Conservation (phyloP, 2,113 vertebrate species). For the Tachysurus vachellii region DNA sequence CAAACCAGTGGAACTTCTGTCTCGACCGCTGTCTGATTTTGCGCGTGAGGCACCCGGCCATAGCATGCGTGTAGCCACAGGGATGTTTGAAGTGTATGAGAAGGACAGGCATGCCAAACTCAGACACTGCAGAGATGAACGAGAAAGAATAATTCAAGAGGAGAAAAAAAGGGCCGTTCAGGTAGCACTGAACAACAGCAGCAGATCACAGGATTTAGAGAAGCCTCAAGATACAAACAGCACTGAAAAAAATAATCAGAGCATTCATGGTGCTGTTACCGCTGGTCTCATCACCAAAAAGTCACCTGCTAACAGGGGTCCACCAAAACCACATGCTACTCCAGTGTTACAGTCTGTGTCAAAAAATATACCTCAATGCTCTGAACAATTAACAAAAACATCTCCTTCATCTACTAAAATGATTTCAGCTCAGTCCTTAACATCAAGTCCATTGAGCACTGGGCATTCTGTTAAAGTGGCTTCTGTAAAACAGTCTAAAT, state of each 20-base stretch:
- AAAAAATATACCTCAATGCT: slow-evolving; percentile 53
- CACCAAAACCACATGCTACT: slow-evolving; percentile 46
- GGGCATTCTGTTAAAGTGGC: slow-evolving; percentile 18
- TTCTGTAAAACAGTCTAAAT: slow-evolving; percentile 29
- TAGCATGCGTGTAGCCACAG: slow-evolving; percentile 90
- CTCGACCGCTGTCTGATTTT: slow-evolving; percentile 82
- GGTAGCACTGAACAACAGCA: slow-evolving; percentile 71
- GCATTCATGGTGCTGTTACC: slow-evolving; percentile 52
- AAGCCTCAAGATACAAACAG: slow-evolving; percentile 56
- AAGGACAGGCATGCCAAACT: slow-evolving; percentile 85
- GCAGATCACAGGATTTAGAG: slow-evolving; percentile 67
- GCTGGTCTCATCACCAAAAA: slow-evolving; percentile 60
- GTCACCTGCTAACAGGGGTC: slow-evolving; percentile 41
- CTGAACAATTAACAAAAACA: slow-evolving; percentile 52
- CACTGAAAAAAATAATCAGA: slow-evolving; percentile 44
- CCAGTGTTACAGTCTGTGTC: slow-evolving; percentile 33
- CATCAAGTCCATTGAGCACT: slow-evolving; percentile 50
- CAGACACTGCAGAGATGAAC: slow-evolving; percentile 87
- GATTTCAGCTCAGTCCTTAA: slow-evolving; percentile 47
- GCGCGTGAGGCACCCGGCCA: slow-evolving; percentile 87
- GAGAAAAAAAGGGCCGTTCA: slow-evolving; percentile 86
- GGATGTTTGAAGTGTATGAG: slow-evolving; percentile 91
- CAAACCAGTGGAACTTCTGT: slow-evolving; percentile 91
- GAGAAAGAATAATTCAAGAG: slow-evolving; percentile 89
- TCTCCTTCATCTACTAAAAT: slow-evolving; percentile 58